phyloP scores from a whole-genome alignment of 2,888 invertebrate species.

The Trissoscelio sp. region DNA sequence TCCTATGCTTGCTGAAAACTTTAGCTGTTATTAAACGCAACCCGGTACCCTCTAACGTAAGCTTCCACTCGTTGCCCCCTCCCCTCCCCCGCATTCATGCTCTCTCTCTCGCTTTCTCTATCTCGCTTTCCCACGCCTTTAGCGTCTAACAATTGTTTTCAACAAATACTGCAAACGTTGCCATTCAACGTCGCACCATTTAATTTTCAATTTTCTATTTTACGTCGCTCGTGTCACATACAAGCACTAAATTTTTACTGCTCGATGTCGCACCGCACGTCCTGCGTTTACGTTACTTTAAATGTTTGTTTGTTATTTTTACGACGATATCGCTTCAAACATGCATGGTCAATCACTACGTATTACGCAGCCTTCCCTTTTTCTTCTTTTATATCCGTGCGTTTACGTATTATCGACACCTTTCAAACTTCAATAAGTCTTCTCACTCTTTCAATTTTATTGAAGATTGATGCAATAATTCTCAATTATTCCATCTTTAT shows the following conservation, averaged over 20 bases:
- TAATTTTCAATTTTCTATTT: background rate
- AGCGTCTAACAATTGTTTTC: constrained; percentile 35
- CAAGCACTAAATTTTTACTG: background rate
- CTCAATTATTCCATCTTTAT: no score
- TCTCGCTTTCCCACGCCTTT: constrained; percentile 10
- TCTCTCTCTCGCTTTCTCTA: background rate
- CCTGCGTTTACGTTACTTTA: no score
- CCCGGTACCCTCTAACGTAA: constrained; percentile 25
- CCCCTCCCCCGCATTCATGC: background rate
- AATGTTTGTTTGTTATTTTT: background rate
- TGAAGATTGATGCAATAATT: no score
- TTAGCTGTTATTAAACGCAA: constrained; percentile 72
- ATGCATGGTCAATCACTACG: background rate
- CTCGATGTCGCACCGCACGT: no score
- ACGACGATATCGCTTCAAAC: background rate
- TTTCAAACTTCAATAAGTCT: no score
- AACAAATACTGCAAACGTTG: constrained; percentile 4
- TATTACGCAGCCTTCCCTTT: no score
- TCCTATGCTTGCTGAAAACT: constrained; percentile 54
- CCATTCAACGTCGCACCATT: background rate
- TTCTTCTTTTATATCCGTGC: no score
- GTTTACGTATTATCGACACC: no score
- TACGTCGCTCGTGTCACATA: background rate
- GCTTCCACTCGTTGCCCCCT: constrained; percentile 15
- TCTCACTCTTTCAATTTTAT: no score